Conservation (phyloP, 2,888 invertebrate species). For the Pammene aurita region DNA sequence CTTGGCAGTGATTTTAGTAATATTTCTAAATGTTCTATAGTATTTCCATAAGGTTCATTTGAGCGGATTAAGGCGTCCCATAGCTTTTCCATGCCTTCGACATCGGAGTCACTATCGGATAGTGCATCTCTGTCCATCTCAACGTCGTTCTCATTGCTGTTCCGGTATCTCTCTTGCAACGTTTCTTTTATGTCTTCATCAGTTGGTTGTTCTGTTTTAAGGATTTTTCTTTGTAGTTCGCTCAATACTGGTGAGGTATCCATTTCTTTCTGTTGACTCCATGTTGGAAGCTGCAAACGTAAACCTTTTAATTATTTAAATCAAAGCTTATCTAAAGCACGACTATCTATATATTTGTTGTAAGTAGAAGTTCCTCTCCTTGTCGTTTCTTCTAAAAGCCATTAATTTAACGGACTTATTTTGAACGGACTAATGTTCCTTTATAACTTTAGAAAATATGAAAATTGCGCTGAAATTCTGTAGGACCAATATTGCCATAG, state of each 20-base stretch:
- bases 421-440: no score
- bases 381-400: no score
- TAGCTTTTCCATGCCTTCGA: constrained; percentile 21
- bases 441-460: no score
- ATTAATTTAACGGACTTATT: no score
- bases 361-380: no score
- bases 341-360: neutral
- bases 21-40: constrained; percentile 10
- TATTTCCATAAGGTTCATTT: constrained; percentile 21
- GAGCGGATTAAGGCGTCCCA: constrained; percentile 11
- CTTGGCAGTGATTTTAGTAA: neutral
- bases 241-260: neutral
- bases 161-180: neutral
- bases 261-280: neutral
- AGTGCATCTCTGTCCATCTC: neutral
- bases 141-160: neutral
- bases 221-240: neutral
- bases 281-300: neutral
- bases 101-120: constrained; percentile 19
- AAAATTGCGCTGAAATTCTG: no score
- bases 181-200: constrained; percentile 22
- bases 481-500: no score
- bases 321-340: neutral
- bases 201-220: constrained; percentile 6
- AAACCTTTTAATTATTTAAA: neutral